Evolutionary conservation across 2,797 vertebrate species (phyloP), one percentile per base, ranked within the genome.

Genomic region (Chrysocyon brachyurus): DNA sequence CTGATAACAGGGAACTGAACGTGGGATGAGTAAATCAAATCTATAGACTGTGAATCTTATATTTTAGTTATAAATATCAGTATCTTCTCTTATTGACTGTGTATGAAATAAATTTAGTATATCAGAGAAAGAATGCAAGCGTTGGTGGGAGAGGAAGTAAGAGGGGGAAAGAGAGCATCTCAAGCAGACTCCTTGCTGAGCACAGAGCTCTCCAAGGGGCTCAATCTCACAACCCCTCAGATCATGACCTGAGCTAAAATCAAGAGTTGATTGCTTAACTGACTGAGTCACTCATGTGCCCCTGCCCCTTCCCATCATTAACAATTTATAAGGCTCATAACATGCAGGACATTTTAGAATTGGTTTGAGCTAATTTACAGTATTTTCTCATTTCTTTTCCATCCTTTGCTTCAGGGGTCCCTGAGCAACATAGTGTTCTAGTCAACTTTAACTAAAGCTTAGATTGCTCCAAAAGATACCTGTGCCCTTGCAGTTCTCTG

Each of bases 281-380:
- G 8, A 19, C n/a, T 2, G 2, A 68, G n/a, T n/a, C 9, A 68
- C 28, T n/a, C 17, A 17, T 1, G 17, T 33, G n/a, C 66, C 16
- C n/a, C 40, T 46, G 40, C 40, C 40, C 66, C 2, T 7, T 14
- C n/a, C 24, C 8, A n/a, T 28, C 8, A n/a, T 2, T 90, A 79
- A 90, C 89, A 95, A 81, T 88, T 91, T 91, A 84, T 66, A 75
- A 84, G 22, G 21, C 90, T 90, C 75, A 93, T 90, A 84, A 84
- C 21, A 66, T 75, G 24, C 15, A 94, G 66, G 33, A 49, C 63
- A 70, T 36, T 89, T 33, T 12, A 59, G 82, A 94, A 90, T 87
- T 61, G 46, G 94, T 54, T 64, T 64, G 22, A 94, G 56, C 75
- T 93, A 79, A 90, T 96, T 85, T 97, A 49, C 26, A 78, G 17